Evolutionary conservation across 2,888 invertebrate species (phyloP), one percentile per base, ranked within the genome.

Genomic region (Drosophila kambysellisi): DNA sequence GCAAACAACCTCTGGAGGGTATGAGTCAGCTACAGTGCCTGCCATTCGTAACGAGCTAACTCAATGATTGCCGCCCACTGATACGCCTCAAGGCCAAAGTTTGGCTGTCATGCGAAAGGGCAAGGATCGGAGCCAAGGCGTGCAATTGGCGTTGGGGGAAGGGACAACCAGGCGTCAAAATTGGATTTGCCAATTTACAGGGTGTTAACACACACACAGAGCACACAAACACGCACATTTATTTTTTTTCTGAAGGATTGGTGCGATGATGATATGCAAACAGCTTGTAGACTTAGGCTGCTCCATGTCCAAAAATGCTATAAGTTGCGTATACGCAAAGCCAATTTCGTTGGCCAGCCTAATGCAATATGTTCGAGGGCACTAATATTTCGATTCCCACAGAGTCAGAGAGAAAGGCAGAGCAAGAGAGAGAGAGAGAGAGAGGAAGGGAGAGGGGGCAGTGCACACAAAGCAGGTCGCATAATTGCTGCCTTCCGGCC

Each of bases 401-500:
- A 48, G 73, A 41, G 29, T 29, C 32, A 17, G 15, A 25, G 7
- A 33, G 20, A 2, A 25, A 25, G 25, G 25, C 25, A 25, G 25
- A 25, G 25, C 25, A 29, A 3, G 12, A 7, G 43, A 54, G 33
- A 3, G 12, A 7, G 43, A 54, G 60, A 25, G 52, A 9, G 29
- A 25, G 20, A 25, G 15, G 20, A 20, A 51, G 54, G 20, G 8
- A 15, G 7, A 7, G 20, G 8, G 29, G n/a, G 0, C 33, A 50
- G 25, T 37, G 52, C 30, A 61, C 35, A 83, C 83, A 82, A 78
- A 80, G 82, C 71, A 68, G 77, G 71, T 81, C 61, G 62, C 80
- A 80, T 88, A 88, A 88, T 88, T 89, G 76, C 81, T 76, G 75
- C 82, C 87, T 88, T 88, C 90, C 87, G 87, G 88, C 76, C 87